These are phyloP conservation scores for Agrotis clavis DNA, from an alignment of 2,888 invertebrate genomes.

Conservation along the genomic window DNA sequence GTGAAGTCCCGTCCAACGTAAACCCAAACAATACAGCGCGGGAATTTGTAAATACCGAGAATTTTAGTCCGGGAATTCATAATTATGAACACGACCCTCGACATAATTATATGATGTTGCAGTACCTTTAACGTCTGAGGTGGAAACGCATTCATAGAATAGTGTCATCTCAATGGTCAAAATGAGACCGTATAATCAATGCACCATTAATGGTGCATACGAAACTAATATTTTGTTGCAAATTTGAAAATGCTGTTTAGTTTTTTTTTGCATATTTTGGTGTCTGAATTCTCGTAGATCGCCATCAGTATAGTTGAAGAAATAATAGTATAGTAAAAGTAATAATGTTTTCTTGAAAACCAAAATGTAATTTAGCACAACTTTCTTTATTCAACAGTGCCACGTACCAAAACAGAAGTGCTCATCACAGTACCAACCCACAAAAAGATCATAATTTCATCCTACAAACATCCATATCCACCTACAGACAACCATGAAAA, in stretches of 20 bases:
- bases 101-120: slow-evolving; percentile 4
- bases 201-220: no score
- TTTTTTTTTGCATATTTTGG: no score
- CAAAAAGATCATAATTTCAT: slow-evolving; percentile 22
- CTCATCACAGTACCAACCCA: not conserved
- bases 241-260: no score
- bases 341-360: not conserved
- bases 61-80: slow-evolving; percentile 68
- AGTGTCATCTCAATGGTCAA: no score
- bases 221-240: no score
- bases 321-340: not conserved
- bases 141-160: no score
- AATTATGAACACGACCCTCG: slow-evolving; percentile 58
- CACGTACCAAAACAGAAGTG: not conserved
- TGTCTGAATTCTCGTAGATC: no score
- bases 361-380: no score
- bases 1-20: slow-evolving; percentile 50
- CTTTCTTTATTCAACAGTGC: not conserved
- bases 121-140: no score
- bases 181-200: no score
- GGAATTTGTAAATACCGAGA: slow-evolving; percentile 59
- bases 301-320: no score
- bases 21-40: slow-evolving; percentile 68
- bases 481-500: slow-evolving; percentile 27
- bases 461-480: not conserved